A percentile compares a stretch with the other conserved stretches of the same genome.
These are phyloP conservation scores for Etheostoma cragini DNA, from an alignment of 2,113 vertebrate genomes.

Conservation along the genomic window DNA sequence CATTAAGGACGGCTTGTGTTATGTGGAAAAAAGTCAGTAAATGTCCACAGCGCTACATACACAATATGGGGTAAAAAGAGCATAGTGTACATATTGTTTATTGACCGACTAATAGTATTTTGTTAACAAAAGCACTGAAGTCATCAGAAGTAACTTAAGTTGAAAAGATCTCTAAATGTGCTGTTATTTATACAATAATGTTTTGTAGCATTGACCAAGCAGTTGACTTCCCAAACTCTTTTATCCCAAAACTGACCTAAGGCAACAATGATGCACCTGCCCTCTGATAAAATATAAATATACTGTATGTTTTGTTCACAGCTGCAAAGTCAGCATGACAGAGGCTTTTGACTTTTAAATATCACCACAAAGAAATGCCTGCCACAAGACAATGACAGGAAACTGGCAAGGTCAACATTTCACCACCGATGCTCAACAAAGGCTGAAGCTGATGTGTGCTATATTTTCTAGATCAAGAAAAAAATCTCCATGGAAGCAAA, in stretches of 20 bases:
- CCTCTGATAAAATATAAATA: constrained; percentile 1
- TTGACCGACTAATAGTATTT: background rate
- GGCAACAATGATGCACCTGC: background rate
- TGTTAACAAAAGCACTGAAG: background rate
- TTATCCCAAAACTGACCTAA: background rate
- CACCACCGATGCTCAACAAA: constrained; percentile 11
- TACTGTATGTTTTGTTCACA: background rate
- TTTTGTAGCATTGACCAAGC: background rate
- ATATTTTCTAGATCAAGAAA: background rate
- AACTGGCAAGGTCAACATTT: constrained; percentile 7
- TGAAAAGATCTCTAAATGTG: background rate
- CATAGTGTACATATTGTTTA: background rate
- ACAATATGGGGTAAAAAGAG: background rate
- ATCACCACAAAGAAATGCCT: constrained; percentile 34
- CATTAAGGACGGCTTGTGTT: background rate
- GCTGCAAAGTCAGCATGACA: background rate
- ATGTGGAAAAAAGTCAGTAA: background rate
- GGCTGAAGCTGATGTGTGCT: background rate
- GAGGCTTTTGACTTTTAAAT: constrained; percentile 31
- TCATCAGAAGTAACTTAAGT: background rate
- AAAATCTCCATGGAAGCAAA: background rate
- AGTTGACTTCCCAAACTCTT: background rate
- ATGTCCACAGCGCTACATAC: background rate
- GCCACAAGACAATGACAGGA: constrained; percentile 50
- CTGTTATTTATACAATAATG: background rate